These are phyloP conservation scores for Nesogale talazaci DNA, from an alignment of 2,113 vertebrate genomes.

Conservation along the genomic window DNA sequence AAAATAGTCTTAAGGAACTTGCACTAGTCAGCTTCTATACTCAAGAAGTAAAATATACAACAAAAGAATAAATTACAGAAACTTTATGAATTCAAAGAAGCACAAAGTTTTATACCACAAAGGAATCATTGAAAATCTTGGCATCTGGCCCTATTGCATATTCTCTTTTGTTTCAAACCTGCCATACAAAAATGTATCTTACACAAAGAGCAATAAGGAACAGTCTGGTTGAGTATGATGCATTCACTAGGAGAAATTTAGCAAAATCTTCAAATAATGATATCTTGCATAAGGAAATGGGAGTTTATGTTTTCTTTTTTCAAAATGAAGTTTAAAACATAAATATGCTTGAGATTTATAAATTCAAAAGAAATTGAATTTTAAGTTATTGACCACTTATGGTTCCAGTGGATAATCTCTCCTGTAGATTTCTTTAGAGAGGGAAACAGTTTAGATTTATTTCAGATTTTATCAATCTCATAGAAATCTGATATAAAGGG, in stretches of 20 bases:
- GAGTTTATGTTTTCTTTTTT: not conserved
- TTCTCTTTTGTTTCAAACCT: not conserved
- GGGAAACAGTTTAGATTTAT: not conserved
- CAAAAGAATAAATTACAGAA: constrained; percentile 41
- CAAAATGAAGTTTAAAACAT: not conserved
- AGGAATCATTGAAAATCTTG: not conserved
- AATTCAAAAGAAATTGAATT: not conserved
- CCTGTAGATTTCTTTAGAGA: not conserved
- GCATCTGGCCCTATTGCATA: not conserved
- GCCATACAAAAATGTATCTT: not conserved
- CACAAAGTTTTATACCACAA: not conserved
- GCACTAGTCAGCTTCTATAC: not conserved
- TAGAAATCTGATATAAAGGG: not conserved
- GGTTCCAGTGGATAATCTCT: not conserved
- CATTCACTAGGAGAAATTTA: not conserved
- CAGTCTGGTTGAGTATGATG: not conserved
- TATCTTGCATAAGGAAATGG: not conserved
- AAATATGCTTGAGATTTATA: not conserved
- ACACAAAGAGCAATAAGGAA: not conserved
- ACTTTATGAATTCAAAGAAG: not conserved
- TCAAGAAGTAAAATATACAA: not conserved
- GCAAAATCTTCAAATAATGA: not conserved
- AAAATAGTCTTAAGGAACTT: not conserved
- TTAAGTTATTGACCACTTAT: constrained; percentile 22
- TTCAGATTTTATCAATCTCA: not conserved